Base-by-base conservation (phyloP, 2,888 invertebrate species). In the Oscheius onirici region DNA sequence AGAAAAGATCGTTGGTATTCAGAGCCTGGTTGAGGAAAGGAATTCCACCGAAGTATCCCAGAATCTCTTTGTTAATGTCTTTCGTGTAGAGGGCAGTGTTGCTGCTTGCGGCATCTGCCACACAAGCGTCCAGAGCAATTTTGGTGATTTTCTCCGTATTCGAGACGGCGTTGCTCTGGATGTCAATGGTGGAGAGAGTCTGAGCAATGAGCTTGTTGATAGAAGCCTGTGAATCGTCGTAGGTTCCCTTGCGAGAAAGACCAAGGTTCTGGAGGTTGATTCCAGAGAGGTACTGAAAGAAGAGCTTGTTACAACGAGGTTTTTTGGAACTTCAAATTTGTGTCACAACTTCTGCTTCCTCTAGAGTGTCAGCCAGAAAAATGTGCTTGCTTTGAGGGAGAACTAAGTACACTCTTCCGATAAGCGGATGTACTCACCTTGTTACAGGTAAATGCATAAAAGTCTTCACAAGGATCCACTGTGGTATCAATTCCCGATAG, bases 381-480 rank as follows among this genome's bases (percentile, higher is more conserved):
- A n/a, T n/a, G n/a, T n/a, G n/a, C n/a, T n/a, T n/a, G n/a, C n/a
- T n/a, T n/a, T n/a, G n/a, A 57, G 52, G n/a, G 17, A 10, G n/a
- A 3, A 40, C 51, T 13, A 26, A 22, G 20, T 40, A 41, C n/a
- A n/a, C n/a, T n/a, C n/a, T n/a, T n/a, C n/a, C n/a, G n/a, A n/a
- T n/a, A n/a, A n/a, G n/a, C n/a, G n/a, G n/a, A n/a, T n/a, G n/a
- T 34, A 49, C 55, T 20, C 22, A 75, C 75, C 52, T 74, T 74
- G 46, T 76, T 75, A 58, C 82, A 82, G 11, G 82, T 79, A 69
- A 79, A 82, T 0, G 75, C 72, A 44, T 82, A 82, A 63, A 82
- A 82, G 61, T 84, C 84, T 20, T 77, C 70, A 63, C 84, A 84
- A 34, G 83, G 83, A 73, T 84, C 80, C 41, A 79, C 71, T 8